Conservation (phyloP, 2,113 vertebrate genomes). For the Ceyx melanurus region DNA sequence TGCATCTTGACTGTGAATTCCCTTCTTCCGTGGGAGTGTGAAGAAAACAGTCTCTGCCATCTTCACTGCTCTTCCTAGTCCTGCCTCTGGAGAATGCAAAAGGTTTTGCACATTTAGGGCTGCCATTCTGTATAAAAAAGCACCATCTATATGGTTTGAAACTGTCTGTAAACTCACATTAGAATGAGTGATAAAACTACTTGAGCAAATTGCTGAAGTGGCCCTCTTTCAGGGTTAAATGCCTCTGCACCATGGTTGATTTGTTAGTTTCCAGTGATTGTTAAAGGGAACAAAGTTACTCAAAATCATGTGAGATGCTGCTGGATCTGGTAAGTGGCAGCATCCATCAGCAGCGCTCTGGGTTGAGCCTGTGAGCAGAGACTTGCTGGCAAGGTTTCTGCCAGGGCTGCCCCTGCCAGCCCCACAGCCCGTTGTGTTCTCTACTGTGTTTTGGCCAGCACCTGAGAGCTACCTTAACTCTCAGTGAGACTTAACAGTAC, state of each 20-base stretch:
- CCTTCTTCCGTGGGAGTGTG: background rate
- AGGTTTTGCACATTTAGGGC: background rate
- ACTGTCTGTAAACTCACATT: background rate
- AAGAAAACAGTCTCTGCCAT: background rate
- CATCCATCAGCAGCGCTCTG: background rate
- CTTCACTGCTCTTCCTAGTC: background rate
- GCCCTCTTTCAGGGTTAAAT: background rate
- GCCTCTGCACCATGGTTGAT: background rate
- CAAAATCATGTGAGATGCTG: background rate
- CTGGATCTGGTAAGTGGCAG: background rate
- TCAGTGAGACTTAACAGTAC: background rate
- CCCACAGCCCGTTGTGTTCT: rapidly evolving
- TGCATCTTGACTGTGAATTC: background rate
- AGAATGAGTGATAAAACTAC: background rate
- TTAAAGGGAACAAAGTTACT: background rate
- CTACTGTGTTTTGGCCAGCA: background rate
- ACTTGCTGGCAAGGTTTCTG: background rate
- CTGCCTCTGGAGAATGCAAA: background rate
- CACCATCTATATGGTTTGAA: background rate
- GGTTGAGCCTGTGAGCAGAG: background rate
- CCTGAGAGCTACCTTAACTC: background rate
- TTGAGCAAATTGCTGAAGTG: background rate
- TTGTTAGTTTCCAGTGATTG: background rate
- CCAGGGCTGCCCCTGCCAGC: background rate
- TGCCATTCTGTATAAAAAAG: background rate